These are phyloP conservation scores for Plagodis dolabraria DNA, from an alignment of 2,888 invertebrate genomes.

Conservation along the genomic window DNA sequence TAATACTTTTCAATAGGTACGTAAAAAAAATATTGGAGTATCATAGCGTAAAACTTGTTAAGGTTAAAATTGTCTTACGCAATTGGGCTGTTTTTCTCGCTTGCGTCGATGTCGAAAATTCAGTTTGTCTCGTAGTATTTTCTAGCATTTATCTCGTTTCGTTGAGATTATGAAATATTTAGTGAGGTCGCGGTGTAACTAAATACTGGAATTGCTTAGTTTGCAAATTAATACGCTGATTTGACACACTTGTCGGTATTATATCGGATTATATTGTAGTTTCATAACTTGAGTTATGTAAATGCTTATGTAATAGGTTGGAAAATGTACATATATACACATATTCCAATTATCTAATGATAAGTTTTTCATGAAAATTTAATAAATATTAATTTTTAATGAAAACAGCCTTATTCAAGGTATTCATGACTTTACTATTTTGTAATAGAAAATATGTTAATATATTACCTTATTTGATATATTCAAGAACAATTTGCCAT, in stretches of 20 bases:
- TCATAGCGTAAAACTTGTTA: background rate
- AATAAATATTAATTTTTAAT: too few species aligned
- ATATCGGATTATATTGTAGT: slow-evolving; percentile 9
- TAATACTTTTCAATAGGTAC: background rate
- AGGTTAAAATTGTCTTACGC: slow-evolving; percentile 1
- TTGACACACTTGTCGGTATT: slow-evolving; percentile 27
- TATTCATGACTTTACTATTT: too few species aligned
- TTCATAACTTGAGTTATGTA: background rate
- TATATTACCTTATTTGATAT: too few species aligned
- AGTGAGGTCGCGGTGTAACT: slow-evolving; percentile 42
- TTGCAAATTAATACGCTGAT: slow-evolving; percentile 41
- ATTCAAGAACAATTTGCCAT: too few species aligned
- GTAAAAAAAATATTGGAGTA: background rate
- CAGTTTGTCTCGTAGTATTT: slow-evolving; percentile 27
- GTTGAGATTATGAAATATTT: slow-evolving; percentile 56
- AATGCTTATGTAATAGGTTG: too few species aligned
- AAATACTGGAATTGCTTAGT: slow-evolving; percentile 38
- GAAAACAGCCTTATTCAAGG: too few species aligned
- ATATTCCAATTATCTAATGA: too few species aligned
- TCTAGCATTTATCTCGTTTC: slow-evolving; percentile 37
- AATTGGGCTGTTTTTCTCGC: slow-evolving; percentile 18
- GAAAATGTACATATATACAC: too few species aligned
- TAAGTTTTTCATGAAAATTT: too few species aligned
- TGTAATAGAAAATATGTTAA: too few species aligned
- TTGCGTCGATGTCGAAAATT: slow-evolving; percentile 13